phyloP scores from a whole-genome alignment of 2,797 vertebrate genomes.

The Lateolabrax maculatus region DNA sequence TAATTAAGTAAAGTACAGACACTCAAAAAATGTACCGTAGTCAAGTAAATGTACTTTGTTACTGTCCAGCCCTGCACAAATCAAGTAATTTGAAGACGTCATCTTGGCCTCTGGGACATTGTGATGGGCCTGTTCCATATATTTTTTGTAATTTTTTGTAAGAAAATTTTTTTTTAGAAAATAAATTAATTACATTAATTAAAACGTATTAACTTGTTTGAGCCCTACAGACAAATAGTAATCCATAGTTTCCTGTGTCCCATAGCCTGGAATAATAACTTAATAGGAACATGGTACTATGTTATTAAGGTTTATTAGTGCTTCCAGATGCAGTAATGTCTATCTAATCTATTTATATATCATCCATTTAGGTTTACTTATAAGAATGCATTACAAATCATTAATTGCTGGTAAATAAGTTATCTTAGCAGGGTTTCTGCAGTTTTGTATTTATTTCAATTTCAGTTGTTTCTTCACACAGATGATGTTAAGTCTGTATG shows the following conservation, averaged over 20 bases:
- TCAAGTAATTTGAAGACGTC: not conserved
- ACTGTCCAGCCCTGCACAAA: no score
- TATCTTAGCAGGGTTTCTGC: not conserved
- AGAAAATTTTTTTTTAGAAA: no score
- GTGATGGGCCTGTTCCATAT: no score
- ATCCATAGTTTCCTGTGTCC: not conserved
- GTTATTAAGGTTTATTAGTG: not conserved
- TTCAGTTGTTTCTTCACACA: not conserved
- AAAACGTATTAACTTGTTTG: no score
- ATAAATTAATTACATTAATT: no score
- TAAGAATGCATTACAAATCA: not conserved
- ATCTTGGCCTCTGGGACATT: not conserved
- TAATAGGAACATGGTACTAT: not conserved
- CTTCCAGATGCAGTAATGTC: not conserved
- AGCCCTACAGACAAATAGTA: not conserved
- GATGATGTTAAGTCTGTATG: no score
- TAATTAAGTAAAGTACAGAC: no score
- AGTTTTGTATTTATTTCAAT: not conserved
- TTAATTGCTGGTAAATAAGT: not conserved
- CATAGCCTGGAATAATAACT: not conserved
- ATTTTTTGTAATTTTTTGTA: no score
- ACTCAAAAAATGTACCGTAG: no score
- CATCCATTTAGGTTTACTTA: no score
- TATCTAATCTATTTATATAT: not conserved
- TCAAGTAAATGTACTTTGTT: no score